Evolutionary conservation across 1,140 invertebrate genomes (phyloP).

Genomic region (Mesaphorura yosii): DNA sequence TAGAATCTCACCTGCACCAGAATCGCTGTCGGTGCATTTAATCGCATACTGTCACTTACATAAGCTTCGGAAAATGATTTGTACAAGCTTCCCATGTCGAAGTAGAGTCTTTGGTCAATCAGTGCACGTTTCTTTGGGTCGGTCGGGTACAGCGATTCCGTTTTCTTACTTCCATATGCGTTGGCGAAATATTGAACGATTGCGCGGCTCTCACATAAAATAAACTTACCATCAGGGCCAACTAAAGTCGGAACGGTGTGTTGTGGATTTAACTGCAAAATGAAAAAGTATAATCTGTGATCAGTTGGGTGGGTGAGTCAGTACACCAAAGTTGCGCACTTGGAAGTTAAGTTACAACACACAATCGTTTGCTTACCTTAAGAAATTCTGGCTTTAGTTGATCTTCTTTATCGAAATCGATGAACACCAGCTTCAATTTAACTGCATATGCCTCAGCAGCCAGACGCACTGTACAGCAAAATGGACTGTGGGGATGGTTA

Average conservation of each 20-base stretch:
- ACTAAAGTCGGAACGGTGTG: constrained; percentile 56
- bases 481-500: too few relatives aligned
- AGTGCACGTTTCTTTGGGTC: constrained; percentile 52
- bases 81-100: constrained; percentile 55
- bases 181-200: constrained; percentile 49
- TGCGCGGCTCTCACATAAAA: constrained; percentile 48
- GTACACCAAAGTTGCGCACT: too few relatives aligned
- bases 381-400: constrained; percentile 56
- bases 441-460: constrained; percentile 55
- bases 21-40: too few relatives aligned
- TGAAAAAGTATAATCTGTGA: background rate
- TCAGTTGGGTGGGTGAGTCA: too few relatives aligned
- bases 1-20: too few relatives aligned
- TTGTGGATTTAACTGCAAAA: constrained; percentile 49
- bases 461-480: constrained; percentile 50
- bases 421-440: constrained; percentile 57
- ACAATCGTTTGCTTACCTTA: too few relatives aligned
- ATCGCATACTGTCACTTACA: constrained; percentile 38
- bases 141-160: constrained; percentile 55
- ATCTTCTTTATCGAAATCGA: constrained; percentile 54
- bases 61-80: constrained; percentile 51
- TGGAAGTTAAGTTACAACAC: background rate
- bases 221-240: constrained; percentile 51
- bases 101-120: constrained; percentile 60
- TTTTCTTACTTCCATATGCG: constrained; percentile 58